Conservation (phyloP, 2,797 vertebrate genomes). For the Argentina silus region DNA sequence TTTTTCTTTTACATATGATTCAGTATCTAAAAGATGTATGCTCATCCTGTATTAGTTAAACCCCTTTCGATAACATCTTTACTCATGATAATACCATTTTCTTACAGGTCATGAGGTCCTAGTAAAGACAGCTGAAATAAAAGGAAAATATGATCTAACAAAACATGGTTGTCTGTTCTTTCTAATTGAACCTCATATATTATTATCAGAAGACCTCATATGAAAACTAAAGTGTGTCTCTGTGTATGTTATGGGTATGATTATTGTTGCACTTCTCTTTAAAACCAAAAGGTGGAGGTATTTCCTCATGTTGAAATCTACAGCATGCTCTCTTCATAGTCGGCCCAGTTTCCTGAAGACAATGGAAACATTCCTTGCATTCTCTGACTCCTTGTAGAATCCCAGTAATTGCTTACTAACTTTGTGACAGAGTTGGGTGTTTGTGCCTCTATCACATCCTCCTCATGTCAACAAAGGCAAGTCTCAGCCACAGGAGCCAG, state of each 20-base stretch:
- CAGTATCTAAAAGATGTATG: no score
- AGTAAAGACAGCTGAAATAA: no score
- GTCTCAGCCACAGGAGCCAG: no score
- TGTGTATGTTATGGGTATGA: background rate
- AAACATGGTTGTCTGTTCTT: background rate
- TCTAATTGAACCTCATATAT: background rate
- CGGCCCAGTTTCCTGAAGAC: background rate
- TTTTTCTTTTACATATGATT: no score
- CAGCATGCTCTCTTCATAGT: background rate
- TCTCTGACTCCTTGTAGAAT: slow-evolving; percentile 20
- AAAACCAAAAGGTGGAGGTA: slow-evolving; percentile 41
- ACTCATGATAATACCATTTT: no score
- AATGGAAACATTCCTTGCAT: slow-evolving; percentile 14
- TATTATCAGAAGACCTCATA: no score
- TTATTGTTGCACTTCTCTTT: slow-evolving; percentile 41
- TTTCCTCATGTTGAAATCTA: slow-evolving; percentile 12
- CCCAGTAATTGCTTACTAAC: background rate
- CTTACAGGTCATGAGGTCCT: slow-evolving; percentile 1
- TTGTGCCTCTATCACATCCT: slow-evolving; percentile 1
- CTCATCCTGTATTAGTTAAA: no score
- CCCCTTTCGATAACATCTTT: no score
- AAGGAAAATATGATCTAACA: no score
- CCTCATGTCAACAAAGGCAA: background rate
- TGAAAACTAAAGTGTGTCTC: no score
- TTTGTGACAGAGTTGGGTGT: background rate